A percentile compares a stretch with the other conserved stretches of the same genome.
These are phyloP conservation scores for Netelia inedita DNA, from an alignment of 2,888 invertebrate genomes.

Conservation along the genomic window DNA sequence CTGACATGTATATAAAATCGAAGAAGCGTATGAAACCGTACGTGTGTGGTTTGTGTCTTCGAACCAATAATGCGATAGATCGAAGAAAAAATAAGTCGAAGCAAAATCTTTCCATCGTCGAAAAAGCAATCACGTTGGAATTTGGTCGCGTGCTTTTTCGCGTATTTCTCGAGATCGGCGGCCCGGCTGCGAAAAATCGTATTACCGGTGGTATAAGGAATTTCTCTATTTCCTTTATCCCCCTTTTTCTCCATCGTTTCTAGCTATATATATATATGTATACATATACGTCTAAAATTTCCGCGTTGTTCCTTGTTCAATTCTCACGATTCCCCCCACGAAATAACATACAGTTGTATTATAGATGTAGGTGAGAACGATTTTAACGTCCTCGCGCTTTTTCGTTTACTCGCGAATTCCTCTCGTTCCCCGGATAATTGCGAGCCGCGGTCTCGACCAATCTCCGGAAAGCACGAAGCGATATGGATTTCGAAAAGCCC, in stretches of 20 bases:
- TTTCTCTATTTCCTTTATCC: slow-evolving; percentile 34
- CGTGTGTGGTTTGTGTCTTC: background rate
- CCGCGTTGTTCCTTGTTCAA: too few species aligned
- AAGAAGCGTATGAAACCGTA: slow-evolving; percentile 9
- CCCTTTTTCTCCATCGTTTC: slow-evolving; percentile 29
- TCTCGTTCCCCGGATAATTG: too few species aligned
- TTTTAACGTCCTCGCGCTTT: too few species aligned
- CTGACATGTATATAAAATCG: background rate
- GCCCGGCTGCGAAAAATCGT: slow-evolving; percentile 39
- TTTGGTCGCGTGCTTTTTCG: background rate
- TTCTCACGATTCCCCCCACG: too few species aligned
- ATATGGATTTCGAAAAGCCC: too few species aligned
- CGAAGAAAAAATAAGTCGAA: slow-evolving; percentile 12
- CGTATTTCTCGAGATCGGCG: slow-evolving; percentile 14
- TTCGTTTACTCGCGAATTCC: too few species aligned
- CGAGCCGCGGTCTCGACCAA: too few species aligned
- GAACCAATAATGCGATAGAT: background rate
- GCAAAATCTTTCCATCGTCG: slow-evolving; percentile 57
- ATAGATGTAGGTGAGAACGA: too few species aligned
- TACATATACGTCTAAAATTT: too few species aligned
- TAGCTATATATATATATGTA: background rate
- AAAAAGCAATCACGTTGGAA: slow-evolving; percentile 54
- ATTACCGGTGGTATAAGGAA: slow-evolving; percentile 47
- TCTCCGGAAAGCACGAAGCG: too few species aligned
- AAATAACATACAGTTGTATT: too few species aligned